Evolutionary conservation across 2,888 invertebrate genomes (phyloP).

Genomic region (Pherbina coryleti): DNA sequence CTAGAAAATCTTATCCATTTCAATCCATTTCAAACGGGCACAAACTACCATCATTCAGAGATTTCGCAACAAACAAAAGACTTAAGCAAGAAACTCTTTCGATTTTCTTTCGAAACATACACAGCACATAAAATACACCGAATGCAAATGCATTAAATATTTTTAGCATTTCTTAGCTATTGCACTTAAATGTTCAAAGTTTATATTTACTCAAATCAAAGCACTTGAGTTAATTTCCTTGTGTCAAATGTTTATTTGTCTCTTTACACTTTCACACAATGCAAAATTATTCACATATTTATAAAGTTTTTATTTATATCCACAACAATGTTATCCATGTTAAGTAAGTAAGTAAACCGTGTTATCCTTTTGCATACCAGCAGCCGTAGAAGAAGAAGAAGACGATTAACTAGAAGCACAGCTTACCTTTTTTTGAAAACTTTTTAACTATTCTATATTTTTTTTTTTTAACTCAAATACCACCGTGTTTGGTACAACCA

Average conservation of each 20-base stretch:
- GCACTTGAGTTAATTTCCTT: not conserved
- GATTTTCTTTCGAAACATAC: not conserved
- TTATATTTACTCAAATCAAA: constrained; percentile 21
- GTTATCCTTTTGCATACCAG: not conserved
- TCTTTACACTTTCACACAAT: not conserved
- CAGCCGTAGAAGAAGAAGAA: not conserved
- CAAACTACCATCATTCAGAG: not conserved
- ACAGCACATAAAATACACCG: too few relatives aligned
- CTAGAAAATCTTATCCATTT: too few relatives aligned
- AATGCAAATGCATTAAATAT: not conserved
- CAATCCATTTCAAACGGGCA: too few relatives aligned
- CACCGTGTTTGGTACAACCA: constrained; percentile 63
- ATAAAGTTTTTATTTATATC: constrained; percentile 21
- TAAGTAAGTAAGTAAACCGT: not conserved
- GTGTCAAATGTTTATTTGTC: not conserved
- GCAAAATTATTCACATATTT: not conserved
- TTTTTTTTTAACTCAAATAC: constrained; percentile 40
- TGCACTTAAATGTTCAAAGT: constrained; percentile 17
- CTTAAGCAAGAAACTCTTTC: constrained; percentile 48
- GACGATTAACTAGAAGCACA: not conserved
- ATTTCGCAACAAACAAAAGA: constrained; percentile 38
- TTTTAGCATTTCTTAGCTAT: constrained; percentile 7
- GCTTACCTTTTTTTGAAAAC: constrained; percentile 40
- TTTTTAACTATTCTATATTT: constrained; percentile 49
- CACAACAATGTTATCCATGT: constrained; percentile 26